Conservation (phyloP, 2,797 vertebrate genomes). For the Xenopus petersii region DNA sequence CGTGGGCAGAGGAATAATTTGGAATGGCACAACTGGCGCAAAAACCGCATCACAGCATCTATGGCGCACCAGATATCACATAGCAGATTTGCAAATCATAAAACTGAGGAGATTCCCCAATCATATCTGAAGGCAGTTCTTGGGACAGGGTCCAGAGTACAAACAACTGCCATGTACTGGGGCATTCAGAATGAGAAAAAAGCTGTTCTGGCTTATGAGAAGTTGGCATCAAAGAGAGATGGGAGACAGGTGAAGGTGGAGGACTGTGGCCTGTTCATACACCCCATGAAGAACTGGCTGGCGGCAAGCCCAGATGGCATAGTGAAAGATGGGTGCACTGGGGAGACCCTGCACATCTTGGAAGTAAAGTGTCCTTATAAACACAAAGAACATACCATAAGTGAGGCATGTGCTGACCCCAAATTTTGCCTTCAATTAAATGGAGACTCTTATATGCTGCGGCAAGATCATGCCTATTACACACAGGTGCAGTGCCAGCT, state of each 20-base stretch:
- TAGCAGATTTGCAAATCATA: constrained; percentile 63
- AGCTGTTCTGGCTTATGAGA: constrained; percentile 63
- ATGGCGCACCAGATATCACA: constrained; percentile 67
- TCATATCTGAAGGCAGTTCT: constrained; percentile 69
- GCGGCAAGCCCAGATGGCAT: constrained; percentile 78
- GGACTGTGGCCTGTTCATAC: constrained; percentile 73
- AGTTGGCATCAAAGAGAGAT: constrained; percentile 52
- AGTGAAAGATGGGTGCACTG: constrained; percentile 59
- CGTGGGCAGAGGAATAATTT: constrained; percentile 71
- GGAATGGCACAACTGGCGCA: constrained; percentile 71
- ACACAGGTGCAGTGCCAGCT: constrained; percentile 80
- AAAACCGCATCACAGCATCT: constrained; percentile 77
- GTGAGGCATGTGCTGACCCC: constrained; percentile 69
- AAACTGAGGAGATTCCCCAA: constrained; percentile 60
- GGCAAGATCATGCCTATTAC: constrained; percentile 70
- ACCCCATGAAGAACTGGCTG: constrained; percentile 67
- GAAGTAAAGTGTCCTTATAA: constrained; percentile 84
- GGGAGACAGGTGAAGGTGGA: constrained; percentile 59
- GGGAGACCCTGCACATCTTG: constrained; percentile 63
- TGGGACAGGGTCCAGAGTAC: constrained; percentile 49
- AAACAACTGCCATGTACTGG: constrained; percentile 77
- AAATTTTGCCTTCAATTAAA: constrained; percentile 69
- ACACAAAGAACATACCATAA: constrained; percentile 64
- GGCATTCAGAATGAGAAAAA: constrained; percentile 63
- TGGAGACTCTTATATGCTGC: constrained; percentile 59